Evolutionary conservation across 2,888 invertebrate species (phyloP), one percentile per base, ranked within the genome.

Genomic region (Mythimna vitellina): DNA sequence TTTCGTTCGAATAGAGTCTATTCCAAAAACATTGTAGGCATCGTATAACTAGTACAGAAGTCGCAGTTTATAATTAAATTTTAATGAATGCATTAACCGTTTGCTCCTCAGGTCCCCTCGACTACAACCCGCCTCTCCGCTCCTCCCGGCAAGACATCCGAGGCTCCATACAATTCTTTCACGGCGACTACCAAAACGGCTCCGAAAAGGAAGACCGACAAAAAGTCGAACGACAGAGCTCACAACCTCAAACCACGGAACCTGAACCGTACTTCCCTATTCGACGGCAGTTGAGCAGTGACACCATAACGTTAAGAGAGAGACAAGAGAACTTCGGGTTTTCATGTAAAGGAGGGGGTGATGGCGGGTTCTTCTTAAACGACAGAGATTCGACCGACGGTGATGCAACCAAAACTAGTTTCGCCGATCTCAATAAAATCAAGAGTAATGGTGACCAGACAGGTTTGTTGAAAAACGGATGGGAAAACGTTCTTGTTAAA

Each of bases 111-210:
- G 96, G 93, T 78, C 96, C 96, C 0, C 86, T 97, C 56, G 97
- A 98, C 76, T 97, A 97, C 78, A 97, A 97, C 68, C 96, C 97
- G 51, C 97, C 97, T 0, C 96, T 97, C 1, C 97, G 98, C 66
- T 98, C 98, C 17, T 97, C 98, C 57, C 96, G 97, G 53, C 98
- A 98, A 85, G 98, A 98, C 94, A 97, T 97, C 61, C 96, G 97
- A 80, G 97, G 98, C 80, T 97, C 97, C 32, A 95, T 97, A 77
- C 97, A 97, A 89, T 93, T 97, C 86, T 97, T 97, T 88, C 97
- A 97, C 91, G 97, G 96, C 60, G 97, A 97, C 82, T 93, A 86
- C 82, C 93, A 93, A 70, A 95, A 96, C 86, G 95, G 95, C 53
- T 81, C 88, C 8, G 88, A 87, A 71, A 79, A 77, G 57, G 95